Base-by-base conservation (phyloP, 2,113 vertebrate species). In the Esox niger region DNA sequence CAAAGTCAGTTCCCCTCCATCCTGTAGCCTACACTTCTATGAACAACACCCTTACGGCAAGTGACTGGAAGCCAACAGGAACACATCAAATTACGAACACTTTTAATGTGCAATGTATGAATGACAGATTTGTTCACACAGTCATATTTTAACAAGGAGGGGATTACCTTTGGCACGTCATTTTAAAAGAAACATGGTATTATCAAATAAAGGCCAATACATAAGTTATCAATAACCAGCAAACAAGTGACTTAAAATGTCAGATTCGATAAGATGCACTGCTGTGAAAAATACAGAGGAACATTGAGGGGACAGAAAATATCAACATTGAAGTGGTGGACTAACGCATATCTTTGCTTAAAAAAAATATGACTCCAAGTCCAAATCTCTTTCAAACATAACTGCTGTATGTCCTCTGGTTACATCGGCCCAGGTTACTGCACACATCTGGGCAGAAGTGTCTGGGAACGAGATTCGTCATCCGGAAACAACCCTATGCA, bases 111-210 rank as follows among this genome's bases (percentile, higher is more conserved):
- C n/a, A 21, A 23, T 11, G 17, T 21, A 52, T 21, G 17, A 6
- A 52, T 21, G n/a, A 2, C 15, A 2, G 47, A 52, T 21, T 52
- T 43, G 38, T 17, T 5, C 21, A 23, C 47, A 52, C n/a, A 23
- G 7, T 17, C 38, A 17, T 70, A 64, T 49, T 73, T 74, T 70
- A 73, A 64, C 70, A 70, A 80, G 62, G 77, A 71, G 79, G 62
- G 76, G 80, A 84, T 82, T 64, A 66, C 74, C 84, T 89, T 88
- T 87, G 86, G 84, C 81, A 73, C 80, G 70, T 71, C 64, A 72
- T 77, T 80, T 68, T 54, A 20, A n/a, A 70, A 79, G 52, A 75
- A 72, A 64, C 52, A 65, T 59, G 9, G 73, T 70, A 59, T 59
- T 62, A 61, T 78, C 66, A 68, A 38, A 80, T 78, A 80, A 79